phyloP scores from a whole-genome alignment of 2,888 invertebrate species.

The Leucophenga montana region DNA sequence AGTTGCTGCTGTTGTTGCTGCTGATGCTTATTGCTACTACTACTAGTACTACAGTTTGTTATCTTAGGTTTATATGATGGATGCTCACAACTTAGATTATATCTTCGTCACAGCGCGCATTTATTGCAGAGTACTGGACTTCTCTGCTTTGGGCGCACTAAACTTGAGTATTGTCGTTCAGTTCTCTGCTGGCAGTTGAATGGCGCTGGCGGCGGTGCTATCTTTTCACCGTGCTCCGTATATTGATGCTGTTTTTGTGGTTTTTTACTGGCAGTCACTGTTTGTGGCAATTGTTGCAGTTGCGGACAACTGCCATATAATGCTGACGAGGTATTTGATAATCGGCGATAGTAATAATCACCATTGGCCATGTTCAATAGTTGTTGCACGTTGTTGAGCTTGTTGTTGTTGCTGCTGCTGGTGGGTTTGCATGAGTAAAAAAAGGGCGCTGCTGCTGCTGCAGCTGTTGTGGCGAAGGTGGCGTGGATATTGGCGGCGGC shows the following conservation, averaged over 20 bases:
- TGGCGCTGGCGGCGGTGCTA: conserved; percentile 25
- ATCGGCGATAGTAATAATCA: conserved; percentile 59
- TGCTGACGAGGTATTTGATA: conserved; percentile 67
- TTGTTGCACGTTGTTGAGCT: conserved; percentile 22
- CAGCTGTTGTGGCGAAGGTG: conserved; percentile 28
- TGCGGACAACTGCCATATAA: conserved; percentile 71
- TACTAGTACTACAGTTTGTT: not conserved
- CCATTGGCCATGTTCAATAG: conserved; percentile 65
- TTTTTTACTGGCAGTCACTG: conserved; percentile 16
- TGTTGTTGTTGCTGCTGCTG: conserved; percentile 38
- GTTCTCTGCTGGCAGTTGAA: conserved; percentile 18
- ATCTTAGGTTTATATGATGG: conserved; percentile 40
- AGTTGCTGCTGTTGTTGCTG: conserved; percentile 28
- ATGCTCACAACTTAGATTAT: conserved; percentile 68
- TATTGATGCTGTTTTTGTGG: conserved; percentile 32
- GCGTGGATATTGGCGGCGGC: conserved; percentile 33
- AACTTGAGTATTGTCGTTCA: conserved; percentile 53
- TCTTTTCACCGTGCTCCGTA: conserved; percentile 27
- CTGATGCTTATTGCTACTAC: conserved; percentile 5
- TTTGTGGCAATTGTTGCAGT: conserved; percentile 46
- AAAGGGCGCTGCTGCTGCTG: conserved; percentile 55
- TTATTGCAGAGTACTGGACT: conserved; percentile 67
- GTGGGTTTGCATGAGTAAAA: conserved; percentile 48
- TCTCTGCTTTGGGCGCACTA: conserved; percentile 53
- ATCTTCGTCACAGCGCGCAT: conserved; percentile 72